Evolutionary conservation across 2,888 invertebrate species (phyloP).

Genomic region (Drosophila melanosoma): DNA sequence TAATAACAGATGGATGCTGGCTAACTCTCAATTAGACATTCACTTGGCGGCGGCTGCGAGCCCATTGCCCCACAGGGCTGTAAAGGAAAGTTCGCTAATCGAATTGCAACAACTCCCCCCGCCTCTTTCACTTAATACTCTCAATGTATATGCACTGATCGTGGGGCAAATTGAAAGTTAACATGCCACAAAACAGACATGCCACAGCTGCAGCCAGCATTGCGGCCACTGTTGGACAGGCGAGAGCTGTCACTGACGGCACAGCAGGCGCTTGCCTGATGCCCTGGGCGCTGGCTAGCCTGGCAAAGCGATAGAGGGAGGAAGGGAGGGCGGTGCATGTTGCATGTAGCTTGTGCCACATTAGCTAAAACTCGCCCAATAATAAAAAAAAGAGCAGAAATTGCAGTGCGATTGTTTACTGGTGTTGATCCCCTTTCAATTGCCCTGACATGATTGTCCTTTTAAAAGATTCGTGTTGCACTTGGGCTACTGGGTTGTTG

Average conservation of each 20-base stretch:
- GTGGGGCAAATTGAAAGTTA: conserved; percentile 70
- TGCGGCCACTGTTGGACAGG: conserved; percentile 32
- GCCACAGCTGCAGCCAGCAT: conserved; percentile 14
- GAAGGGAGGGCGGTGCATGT: background rate
- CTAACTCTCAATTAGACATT: conserved; percentile 66
- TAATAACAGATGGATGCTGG: conserved; percentile 36
- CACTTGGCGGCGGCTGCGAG: conserved; percentile 51
- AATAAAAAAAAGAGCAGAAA: conserved; percentile 19
- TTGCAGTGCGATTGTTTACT: conserved; percentile 39
- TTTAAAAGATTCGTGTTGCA: conserved; percentile 66
- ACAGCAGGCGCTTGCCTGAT: background rate
- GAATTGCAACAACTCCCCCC: background rate
- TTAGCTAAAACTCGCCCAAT: conserved; percentile 49
- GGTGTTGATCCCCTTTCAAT: conserved; percentile 58
- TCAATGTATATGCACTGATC: conserved; percentile 34
- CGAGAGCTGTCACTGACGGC: conserved; percentile 65
- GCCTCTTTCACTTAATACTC: background rate
- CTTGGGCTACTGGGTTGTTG: conserved; percentile 44
- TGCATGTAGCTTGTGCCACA: conserved; percentile 51
- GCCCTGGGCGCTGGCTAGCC: conserved; percentile 21
- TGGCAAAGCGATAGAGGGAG: background rate
- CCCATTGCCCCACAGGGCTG: conserved; percentile 34
- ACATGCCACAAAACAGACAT: conserved; percentile 61
- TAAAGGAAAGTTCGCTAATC: conserved; percentile 52
- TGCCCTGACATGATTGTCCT: conserved; percentile 71